phyloP scores from a whole-genome alignment of 2,888 invertebrate species.

The Eledone cirrhosa region DNA sequence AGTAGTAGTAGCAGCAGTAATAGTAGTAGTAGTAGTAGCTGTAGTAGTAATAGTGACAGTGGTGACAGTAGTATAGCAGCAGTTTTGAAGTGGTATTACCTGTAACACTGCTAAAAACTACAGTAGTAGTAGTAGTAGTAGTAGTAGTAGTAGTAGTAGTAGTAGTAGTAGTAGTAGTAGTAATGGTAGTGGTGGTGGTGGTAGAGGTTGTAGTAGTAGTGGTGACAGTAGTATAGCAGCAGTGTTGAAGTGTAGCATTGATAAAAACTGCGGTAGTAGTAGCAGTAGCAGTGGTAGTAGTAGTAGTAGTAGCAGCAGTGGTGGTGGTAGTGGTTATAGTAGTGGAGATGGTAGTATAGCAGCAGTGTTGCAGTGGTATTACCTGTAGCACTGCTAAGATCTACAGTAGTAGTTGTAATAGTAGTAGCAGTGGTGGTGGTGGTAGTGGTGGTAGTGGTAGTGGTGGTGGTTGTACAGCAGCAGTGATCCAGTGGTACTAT shows the following conservation, averaged over 20 bases:
- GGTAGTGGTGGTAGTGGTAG: too few species aligned
- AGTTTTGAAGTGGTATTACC: too few species aligned
- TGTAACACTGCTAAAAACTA: neutral
- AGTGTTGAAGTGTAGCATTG: neutral
- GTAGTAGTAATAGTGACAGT: constrained; percentile 21
- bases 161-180: constrained; percentile 30
- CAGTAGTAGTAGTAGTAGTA: constrained; percentile 30
- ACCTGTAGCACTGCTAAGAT: too few species aligned
- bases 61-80: constrained; percentile 28
- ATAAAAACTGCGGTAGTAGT: neutral
- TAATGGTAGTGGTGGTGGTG: constrained; percentile 25
- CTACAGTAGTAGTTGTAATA: too few species aligned
- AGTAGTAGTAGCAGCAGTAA: neutral
- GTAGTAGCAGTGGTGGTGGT: too few species aligned
- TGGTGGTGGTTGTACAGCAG: too few species aligned
- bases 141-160: constrained; percentile 30
- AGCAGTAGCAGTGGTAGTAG: neutral
- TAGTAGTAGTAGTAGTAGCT: neutral
- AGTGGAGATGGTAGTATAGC: too few species aligned
- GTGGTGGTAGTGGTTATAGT: too few species aligned
- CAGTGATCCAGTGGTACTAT: too few species aligned
- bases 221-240: too few species aligned
- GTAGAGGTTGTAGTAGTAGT: too few species aligned
- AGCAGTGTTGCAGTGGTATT: too few species aligned
- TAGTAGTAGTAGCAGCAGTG: neutral